These are phyloP conservation scores for Holcopasites calliopsidis DNA, from an alignment of 1,140 invertebrate species.

Conservation along the genomic window DNA sequence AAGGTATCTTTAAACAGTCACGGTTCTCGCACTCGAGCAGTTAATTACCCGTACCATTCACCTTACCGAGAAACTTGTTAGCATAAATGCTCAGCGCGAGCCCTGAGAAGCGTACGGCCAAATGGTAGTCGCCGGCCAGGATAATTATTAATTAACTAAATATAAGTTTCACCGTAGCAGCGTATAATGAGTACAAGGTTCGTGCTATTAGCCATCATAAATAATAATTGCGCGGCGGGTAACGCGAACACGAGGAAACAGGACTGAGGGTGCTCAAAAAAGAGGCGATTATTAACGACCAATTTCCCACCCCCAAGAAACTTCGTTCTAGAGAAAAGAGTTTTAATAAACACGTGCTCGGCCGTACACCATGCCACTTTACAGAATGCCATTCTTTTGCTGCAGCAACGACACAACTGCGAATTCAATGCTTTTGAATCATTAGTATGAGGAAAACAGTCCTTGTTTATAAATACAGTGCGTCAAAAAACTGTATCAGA, in stretches of 20 bases:
- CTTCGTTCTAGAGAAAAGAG: background rate
- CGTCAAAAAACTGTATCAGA: too few relatives aligned
- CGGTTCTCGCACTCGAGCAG: background rate
- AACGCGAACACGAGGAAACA: background rate
- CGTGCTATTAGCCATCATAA: constrained; percentile 47
- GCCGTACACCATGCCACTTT: background rate
- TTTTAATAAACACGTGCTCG: background rate
- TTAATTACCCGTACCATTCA: constrained; percentile 27
- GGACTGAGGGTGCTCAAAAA: background rate
- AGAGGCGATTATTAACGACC: background rate
- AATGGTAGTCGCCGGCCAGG: constrained; percentile 20
- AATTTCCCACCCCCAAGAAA: background rate
- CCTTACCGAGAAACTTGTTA: background rate
- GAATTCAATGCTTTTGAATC: too few relatives aligned
- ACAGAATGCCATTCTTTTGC: background rate
- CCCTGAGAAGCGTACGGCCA: constrained; percentile 1
- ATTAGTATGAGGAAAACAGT: too few relatives aligned
- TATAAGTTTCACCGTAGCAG: constrained; percentile 34
- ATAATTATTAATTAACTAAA: constrained; percentile 63
- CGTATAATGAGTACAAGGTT: constrained; percentile 50
- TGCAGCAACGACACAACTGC: too few relatives aligned
- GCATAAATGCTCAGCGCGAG: background rate
- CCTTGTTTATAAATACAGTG: too few relatives aligned
- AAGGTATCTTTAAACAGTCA: background rate
- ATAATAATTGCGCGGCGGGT: constrained; percentile 44